Conservation (phyloP, 2,888 invertebrate genomes). For the Schizotus pectinicornis region DNA sequence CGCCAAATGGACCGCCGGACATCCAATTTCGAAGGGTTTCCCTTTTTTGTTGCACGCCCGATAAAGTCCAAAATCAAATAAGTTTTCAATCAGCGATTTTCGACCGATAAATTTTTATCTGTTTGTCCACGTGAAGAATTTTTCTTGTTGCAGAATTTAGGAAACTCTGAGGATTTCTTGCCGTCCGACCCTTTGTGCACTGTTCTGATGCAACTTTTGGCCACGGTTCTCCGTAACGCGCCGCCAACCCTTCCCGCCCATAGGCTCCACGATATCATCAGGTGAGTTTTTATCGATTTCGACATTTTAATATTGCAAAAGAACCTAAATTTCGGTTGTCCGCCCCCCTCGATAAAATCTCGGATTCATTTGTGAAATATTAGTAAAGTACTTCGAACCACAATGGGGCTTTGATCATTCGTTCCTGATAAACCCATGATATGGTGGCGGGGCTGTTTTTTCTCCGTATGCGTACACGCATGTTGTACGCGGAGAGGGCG, state of each 20-base stretch:
- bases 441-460: conserved; percentile 10
- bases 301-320: conserved; percentile 1
- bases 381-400: no score
- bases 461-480: conserved; percentile 17
- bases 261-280: conserved; percentile 64
- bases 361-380: no score
- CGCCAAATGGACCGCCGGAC: conserved; percentile 43
- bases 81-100: neutral
- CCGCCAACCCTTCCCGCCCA: conserved; percentile 56
- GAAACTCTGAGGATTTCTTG: conserved; percentile 49
- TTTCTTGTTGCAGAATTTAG: conserved; percentile 48
- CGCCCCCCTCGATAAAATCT: no score
- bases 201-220: conserved; percentile 61
- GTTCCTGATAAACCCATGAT: conserved; percentile 21
- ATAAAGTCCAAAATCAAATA: conserved; percentile 27
- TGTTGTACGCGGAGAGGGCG: conserved; percentile 20
- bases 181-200: conserved; percentile 58
- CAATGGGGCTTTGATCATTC: no score
- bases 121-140: neutral
- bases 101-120: conserved; percentile 7
- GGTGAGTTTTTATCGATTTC: conserved; percentile 56
- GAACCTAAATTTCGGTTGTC: no score
- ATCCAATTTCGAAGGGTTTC: conserved; percentile 33
- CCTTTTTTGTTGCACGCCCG: conserved; percentile 29
- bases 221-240: conserved; percentile 60